A percentile compares a stretch with the other conserved stretches of the same genome.
These are phyloP conservation scores for Dicycla oo DNA, from an alignment of 2,888 invertebrate genomes.

Conservation along the genomic window DNA sequence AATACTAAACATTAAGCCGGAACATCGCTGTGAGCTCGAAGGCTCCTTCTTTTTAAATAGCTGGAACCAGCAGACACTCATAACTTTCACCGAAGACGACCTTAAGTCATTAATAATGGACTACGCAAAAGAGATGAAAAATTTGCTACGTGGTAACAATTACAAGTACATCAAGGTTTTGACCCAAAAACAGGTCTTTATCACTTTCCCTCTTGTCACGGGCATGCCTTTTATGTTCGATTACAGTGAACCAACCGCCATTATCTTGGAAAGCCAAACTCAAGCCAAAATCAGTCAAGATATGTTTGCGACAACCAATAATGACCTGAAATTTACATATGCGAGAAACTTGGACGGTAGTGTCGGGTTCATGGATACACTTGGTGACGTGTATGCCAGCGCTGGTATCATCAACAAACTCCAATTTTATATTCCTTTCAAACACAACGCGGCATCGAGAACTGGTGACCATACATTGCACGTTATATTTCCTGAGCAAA, in stretches of 20 bases:
- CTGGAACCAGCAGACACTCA: constrained; percentile 84
- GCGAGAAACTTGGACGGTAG: constrained; percentile 90
- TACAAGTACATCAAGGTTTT: constrained; percentile 91
- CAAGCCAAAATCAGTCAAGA: constrained; percentile 65
- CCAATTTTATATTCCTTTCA: constrained; percentile 90
- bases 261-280: constrained; percentile 79
- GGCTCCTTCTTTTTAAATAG: constrained; percentile 86
- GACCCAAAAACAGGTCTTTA: constrained; percentile 89
- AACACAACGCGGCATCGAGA: constrained; percentile 84
- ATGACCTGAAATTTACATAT: constrained; percentile 86
- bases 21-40: constrained; percentile 90
- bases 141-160: constrained; percentile 82
- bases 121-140: constrained; percentile 77
- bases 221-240: constrained; percentile 93
- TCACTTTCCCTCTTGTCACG: constrained; percentile 92
- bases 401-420: constrained; percentile 91
- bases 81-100: constrained; percentile 89
- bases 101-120: constrained; percentile 83
- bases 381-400: constrained; percentile 90
- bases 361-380: constrained; percentile 91
- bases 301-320: constrained; percentile 67
- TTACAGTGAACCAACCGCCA: constrained; percentile 89
- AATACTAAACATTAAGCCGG: constrained; percentile 89
- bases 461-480: constrained; percentile 83
- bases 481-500: constrained; percentile 87